These are phyloP conservation scores for Podilymbus podiceps DNA, from an alignment of 2,113 vertebrate species.

Conservation along the genomic window DNA sequence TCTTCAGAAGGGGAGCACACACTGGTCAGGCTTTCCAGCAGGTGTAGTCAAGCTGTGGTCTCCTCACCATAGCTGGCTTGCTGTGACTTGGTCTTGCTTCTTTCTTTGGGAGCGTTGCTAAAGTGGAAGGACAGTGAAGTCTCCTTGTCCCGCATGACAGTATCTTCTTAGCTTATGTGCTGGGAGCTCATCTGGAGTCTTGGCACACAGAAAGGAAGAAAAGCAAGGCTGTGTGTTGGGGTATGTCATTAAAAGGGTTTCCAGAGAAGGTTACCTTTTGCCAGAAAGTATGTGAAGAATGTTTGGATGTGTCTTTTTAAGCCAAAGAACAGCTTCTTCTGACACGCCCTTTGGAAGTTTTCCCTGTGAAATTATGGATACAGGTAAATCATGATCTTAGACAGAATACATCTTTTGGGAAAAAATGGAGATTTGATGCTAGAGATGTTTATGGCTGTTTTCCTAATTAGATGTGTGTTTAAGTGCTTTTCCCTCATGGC, in stretches of 20 bases:
- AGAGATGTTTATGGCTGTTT: neutral
- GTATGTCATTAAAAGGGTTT: neutral
- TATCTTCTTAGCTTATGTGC: neutral
- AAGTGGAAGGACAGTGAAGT: neutral
- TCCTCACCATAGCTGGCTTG: neutral
- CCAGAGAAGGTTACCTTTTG: neutral
- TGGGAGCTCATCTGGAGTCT: neutral
- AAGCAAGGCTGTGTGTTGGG: neutral
- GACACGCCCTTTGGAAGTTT: neutral
- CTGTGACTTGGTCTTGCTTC: neutral
- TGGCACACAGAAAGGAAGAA: neutral
- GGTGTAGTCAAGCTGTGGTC: neutral
- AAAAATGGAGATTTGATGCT: neutral
- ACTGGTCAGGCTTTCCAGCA: neutral
- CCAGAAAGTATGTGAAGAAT: neutral
- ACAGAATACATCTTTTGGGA: neutral
- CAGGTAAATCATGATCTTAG: neutral
- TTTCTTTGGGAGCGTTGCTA: neutral
- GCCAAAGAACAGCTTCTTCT: neutral
- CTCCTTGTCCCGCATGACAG: neutral
- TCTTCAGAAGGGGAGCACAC: neutral
- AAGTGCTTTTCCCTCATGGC: neutral
- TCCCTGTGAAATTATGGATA: neutral
- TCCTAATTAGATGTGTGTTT: neutral
- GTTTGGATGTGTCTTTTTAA: neutral